Evolutionary conservation across 2,797 vertebrate genomes (phyloP), one percentile per base, ranked within the genome.

Genomic region (Gouania willdenowi): DNA sequence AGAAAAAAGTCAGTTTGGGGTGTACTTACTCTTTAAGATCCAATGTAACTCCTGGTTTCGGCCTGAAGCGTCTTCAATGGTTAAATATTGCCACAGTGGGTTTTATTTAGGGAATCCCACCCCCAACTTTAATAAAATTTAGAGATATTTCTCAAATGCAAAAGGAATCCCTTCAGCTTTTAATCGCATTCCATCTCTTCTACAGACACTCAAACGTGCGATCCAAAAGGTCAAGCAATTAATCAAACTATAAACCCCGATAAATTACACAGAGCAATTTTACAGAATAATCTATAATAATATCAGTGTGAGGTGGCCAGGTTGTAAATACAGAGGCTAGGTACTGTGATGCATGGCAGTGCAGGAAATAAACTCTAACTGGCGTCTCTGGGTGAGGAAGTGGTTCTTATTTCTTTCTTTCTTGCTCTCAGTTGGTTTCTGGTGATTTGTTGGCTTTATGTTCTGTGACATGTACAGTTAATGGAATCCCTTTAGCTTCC

Each of bases 271-370:
- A 67, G 83, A 83, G 77, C 74, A 77, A 78, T 89, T 90, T 89
- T 87, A 88, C 86, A 64, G 87, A 78, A 76, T 83, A 91, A 90
- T 92, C 91, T 70, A 89, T 90, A 79, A 76, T 67, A 71, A 85
- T 78, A 84, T 83, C 76, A 76, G 83, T 74, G 70, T 26, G 14
- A 45, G 54, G 50, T 50, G 70, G 45, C 57, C 43, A 26, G 70
- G 73, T 59, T 59, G 76, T 88, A 89, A 89, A 89, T 76, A 85
- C 74, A 68, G 73, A 41, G 26, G 51, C 66, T 58, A 34, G 65
- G 67, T 64, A 73, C 42, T 56, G 51, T 60, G 79, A 84, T 65
- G 68, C 73, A 67, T 70, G 66, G 53, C 77, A 62, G 63, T 21
- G 54, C 23, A 60, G 46, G 51, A 79, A 80, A 82, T 79, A 75